phyloP scores from a whole-genome alignment of 2,888 invertebrate genomes.

The Ectemnius lituratus region DNA sequence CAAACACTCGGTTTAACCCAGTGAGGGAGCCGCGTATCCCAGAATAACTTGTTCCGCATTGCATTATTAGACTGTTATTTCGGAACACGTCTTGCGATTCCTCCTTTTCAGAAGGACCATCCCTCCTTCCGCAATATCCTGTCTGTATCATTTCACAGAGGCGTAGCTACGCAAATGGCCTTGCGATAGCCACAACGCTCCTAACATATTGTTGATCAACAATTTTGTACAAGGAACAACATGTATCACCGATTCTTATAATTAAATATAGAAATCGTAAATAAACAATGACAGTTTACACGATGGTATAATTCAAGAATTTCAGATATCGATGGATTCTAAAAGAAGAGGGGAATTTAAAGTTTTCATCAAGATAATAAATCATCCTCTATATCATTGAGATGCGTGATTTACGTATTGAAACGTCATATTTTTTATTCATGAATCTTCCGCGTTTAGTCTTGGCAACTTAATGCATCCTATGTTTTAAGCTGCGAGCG shows the following conservation, averaged over 20 bases:
- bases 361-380: no score
- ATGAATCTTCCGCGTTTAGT: constrained; percentile 7
- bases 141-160: no score
- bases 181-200: no score
- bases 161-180: no score
- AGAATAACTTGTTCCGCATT: constrained; percentile 77
- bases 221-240: no score
- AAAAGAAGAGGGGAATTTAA: no score
- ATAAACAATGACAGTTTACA: no score
- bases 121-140: constrained; percentile 18
- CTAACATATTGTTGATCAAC: no score
- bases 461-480: constrained; percentile 38
- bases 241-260: no score
- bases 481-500: constrained; percentile 49
- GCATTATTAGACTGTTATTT: constrained; percentile 76
- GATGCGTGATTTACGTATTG: background rate
- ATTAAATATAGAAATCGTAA: no score
- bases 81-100: constrained; percentile 54
- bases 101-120: constrained; percentile 49
- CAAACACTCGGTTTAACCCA: constrained; percentile 72
- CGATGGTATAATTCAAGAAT: no score
- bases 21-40: constrained; percentile 68
- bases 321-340: no score
- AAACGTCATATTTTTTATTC: constrained; percentile 49
- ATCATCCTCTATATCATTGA: background rate